Conservation (phyloP, 2,113 vertebrate species). For the Salvator merianae region DNA sequence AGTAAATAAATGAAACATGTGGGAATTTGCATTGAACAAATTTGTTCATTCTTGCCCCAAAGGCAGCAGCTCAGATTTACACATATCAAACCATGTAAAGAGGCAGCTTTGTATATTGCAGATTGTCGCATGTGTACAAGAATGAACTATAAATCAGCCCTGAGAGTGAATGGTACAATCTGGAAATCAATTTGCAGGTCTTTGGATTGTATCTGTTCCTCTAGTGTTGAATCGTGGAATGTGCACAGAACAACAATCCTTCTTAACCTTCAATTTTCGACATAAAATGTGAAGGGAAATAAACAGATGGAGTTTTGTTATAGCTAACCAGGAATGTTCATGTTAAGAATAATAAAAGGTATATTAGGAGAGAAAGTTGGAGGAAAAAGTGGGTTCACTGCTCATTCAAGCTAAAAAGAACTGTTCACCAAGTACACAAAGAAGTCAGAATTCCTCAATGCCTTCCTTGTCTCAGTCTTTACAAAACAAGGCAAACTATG, state of each 20-base stretch:
- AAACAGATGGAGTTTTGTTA: background rate
- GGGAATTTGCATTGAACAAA: too few relatives aligned
- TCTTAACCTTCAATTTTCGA: background rate
- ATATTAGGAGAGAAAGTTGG: conserved; percentile 8
- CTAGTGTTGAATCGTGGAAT: background rate
- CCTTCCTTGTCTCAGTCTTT: conserved; percentile 16
- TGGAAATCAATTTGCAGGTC: background rate
- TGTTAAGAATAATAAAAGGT: conserved; percentile 7
- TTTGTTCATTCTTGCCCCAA: too few relatives aligned
- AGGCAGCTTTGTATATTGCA: too few relatives aligned
- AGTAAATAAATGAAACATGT: too few relatives aligned
- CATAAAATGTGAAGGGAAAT: background rate
- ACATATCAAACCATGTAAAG: too few relatives aligned
- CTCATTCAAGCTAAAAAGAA: conserved; percentile 9
- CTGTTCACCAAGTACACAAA: conserved; percentile 27
- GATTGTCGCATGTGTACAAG: too few relatives aligned
- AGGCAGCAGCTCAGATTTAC: too few relatives aligned
- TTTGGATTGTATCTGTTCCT: background rate
- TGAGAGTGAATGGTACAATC: background rate
- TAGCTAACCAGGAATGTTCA: background rate
- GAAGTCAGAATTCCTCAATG: conserved; percentile 19
- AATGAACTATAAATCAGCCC: background rate
- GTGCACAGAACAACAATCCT: background rate
- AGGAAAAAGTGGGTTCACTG: conserved; percentile 11
- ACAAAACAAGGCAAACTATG: conserved; percentile 20